Evolutionary conservation across 1,140 invertebrate genomes (phyloP), one percentile per base, ranked within the genome.

Genomic region (Drusus annulatus): DNA sequence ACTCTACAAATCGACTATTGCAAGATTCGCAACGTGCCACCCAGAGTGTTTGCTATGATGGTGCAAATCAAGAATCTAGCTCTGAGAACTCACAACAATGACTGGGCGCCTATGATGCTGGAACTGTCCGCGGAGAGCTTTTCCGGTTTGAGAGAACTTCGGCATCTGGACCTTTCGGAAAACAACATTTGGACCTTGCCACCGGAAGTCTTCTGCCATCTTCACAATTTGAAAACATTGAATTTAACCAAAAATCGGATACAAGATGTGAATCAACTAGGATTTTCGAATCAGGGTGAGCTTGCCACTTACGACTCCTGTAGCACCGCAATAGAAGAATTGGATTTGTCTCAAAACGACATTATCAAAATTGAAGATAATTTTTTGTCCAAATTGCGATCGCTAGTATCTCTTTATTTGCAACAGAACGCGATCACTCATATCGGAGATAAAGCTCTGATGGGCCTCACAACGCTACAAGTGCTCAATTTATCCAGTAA

Each of bases 121-220:
- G 94, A 94, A 81, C 90, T 96, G 28, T 92, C 94, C 84, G 88
- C 92, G 3, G 94, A 94, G 83, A 93, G 94, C 56, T 92, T 96
- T 56, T 88, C 92, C 28, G 93, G 94, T 0, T 87, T 96, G 16
- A 90, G 91, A 1, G 91, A 94, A 84, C 88, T 96, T 21, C 91
- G 93, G 80, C 89, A 89, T 78, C 90, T 97, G 75, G 94, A 96
- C 88, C 88, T 97, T 3, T 93, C 92, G 23, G 93, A 94, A 84
- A 97, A 96, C 86, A 95, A 96, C 85, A 93, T 97, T 71, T 95
- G 94, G 93, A 93, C 91, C 16, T 87, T 96, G 56, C 95, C 95
- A 0, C 86, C 91, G 13, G 93, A 94, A 78, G 89, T 96, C 68
- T 93, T 97, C 84, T 97, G 95, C 86, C 92, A 94, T 1, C 87